Evolutionary conservation across 1,140 invertebrate genomes (phyloP).

Genomic region (Penaeus japonicus): DNA sequence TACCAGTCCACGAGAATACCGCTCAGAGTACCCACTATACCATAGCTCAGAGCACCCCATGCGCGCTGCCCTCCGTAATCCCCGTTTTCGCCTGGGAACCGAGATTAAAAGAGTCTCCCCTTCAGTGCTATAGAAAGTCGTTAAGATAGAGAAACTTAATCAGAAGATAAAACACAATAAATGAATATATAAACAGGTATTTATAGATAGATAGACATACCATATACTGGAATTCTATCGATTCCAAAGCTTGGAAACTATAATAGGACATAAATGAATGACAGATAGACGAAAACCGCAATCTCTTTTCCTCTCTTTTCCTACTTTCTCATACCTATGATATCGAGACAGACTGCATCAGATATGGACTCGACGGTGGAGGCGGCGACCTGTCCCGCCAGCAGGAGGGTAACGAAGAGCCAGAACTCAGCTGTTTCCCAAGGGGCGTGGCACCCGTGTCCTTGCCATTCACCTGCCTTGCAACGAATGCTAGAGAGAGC

Average conservation of each 20-base stretch:
- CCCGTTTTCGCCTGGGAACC: background rate
- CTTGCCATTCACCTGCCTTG: background rate
- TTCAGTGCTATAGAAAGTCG: too few relatives aligned
- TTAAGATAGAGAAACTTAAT: too few relatives aligned
- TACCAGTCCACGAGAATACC: conserved; percentile 32
- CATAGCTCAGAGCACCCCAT: conserved; percentile 30
- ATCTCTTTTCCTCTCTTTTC: too few relatives aligned
- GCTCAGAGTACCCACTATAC: background rate
- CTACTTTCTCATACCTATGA: background rate
- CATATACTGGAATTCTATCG: too few relatives aligned
- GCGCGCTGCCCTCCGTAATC: conserved; percentile 10
- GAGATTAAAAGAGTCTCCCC: background rate
- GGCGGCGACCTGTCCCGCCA: background rate
- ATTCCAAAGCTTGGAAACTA: too few relatives aligned
- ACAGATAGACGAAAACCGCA: too few relatives aligned
- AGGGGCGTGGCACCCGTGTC: background rate
- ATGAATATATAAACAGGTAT: too few relatives aligned
- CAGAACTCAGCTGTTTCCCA: background rate
- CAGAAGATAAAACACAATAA: background rate
- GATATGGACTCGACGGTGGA: conserved; percentile 24
- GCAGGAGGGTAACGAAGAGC: background rate
- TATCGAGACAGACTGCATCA: conserved; percentile 31
- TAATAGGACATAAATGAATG: too few relatives aligned
- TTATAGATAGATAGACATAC: too few relatives aligned
- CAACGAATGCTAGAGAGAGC: background rate